A percentile compares a stretch with the other conserved stretches of the same genome.
phyloP scores from a whole-genome alignment of 2,113 vertebrate genomes.

The Triplophysa rosa region DNA sequence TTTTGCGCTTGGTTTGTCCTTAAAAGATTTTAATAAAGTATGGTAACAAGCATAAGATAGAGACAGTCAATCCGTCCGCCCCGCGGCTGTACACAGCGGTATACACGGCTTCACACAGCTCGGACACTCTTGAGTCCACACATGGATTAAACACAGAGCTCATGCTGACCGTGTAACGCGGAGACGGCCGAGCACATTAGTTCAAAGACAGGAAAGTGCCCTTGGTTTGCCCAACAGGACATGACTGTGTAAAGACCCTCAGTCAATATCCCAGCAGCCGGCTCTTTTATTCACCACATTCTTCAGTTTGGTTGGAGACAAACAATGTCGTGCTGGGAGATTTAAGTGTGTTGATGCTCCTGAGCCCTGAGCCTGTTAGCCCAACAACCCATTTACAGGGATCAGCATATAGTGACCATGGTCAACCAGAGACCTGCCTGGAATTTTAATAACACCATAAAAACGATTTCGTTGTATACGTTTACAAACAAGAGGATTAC shows the following conservation, averaged over 20 bases:
- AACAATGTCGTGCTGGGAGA: conserved; percentile 4
- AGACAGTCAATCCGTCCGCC: background rate
- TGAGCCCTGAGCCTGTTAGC: conserved; percentile 15
- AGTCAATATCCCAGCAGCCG: conserved; percentile 31
- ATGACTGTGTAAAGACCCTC: conserved; percentile 17
- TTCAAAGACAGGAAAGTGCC: conserved; percentile 19
- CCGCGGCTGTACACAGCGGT: background rate
- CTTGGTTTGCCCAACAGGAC: background rate
- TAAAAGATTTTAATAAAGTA: background rate
- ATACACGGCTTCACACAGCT: background rate
- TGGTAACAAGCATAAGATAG: background rate
- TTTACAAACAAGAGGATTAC: too few species aligned
- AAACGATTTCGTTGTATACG: too few species aligned
- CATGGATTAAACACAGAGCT: conserved; percentile 29
- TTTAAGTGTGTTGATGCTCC: background rate
- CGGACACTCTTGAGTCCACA: conserved; percentile 31
- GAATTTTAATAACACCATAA: background rate
- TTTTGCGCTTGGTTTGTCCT: too few species aligned
- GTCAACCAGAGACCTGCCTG: background rate
- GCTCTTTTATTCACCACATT: conserved; percentile 18
- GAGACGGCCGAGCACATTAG: conserved; percentile 6
- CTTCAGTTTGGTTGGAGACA: conserved; percentile 1
- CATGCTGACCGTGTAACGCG: background rate
- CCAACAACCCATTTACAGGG: background rate
- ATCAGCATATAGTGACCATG: conserved; percentile 5